A percentile compares a stretch with the other conserved stretches of the same genome.
Evolutionary conservation across 2,113 vertebrate genomes (phyloP).

Genomic region (human): GRCh38 chr4:104985001-104985500

Average conservation of each 20-base stretch:
- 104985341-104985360: not conserved
- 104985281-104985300: not conserved
- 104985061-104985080: too few species aligned
- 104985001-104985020: not conserved
- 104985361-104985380: not conserved
- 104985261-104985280: not conserved
- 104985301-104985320: not conserved
- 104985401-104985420: not conserved
- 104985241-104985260: not conserved
- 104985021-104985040: not conserved
- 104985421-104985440: not conserved
- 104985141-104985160: not conserved
- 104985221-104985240: not conserved
- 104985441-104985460: not conserved
- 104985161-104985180: not conserved
- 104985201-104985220: not conserved
- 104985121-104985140: not conserved
- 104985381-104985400: not conserved
- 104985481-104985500: not conserved
- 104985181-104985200: not conserved
- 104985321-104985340: not conserved
- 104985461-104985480: not conserved
- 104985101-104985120: not conserved
- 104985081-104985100: not conserved
- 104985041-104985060: not conserved